Base-by-base conservation (phyloP, 2,797 vertebrate species). In the Sebastes nivosus region DNA sequence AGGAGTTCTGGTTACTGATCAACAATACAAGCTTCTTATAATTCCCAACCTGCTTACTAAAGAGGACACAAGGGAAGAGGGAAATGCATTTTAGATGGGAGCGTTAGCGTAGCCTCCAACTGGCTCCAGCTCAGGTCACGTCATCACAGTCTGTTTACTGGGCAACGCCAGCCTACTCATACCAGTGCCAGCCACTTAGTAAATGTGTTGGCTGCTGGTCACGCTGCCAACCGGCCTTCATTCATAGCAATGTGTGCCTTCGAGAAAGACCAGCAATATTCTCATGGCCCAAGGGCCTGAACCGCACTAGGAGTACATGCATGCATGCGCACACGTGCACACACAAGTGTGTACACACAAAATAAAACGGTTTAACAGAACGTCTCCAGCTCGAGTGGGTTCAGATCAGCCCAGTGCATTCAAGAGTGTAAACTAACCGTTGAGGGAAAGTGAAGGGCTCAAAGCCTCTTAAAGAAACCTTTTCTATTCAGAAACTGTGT, bases 181-280 rank as follows among this genome's bases (percentile, higher is more conserved):
- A 80, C 75, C 87, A 74, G 86, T 94, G 94, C 94, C 95, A 95
- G 92, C 88, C 90, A 89, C 94, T 94, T 90, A 90, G 92, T 92
- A 93, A 95, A 94, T 87, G 90, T 92, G 90, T 82, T 88, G 92
- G 90, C 91, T 92, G 88, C 81, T 87, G 83, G 91, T 92, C 89
- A 84, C 87, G 24, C 88, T 93, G 93, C 92, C 93, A 86, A 79
- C 75, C 77, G 82, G 82, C 70, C 77, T 90, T 91, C 81, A 94
- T 95, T 96, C 93, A 94, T 70, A 91, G 93, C 90, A 87, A 93
- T 89, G 88, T 86, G 66, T 29, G 89, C 88, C 90, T 90, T 91
- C 84, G 69, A 89, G 87, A 95, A 92, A 93, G 87, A 84, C 72
- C 82, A 38, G 83, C 81, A 88, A 94, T 93, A 90, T 93, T 93